Base-by-base conservation (phyloP, 2,113 vertebrate genomes). In the Casuarius casuarius region DNA sequence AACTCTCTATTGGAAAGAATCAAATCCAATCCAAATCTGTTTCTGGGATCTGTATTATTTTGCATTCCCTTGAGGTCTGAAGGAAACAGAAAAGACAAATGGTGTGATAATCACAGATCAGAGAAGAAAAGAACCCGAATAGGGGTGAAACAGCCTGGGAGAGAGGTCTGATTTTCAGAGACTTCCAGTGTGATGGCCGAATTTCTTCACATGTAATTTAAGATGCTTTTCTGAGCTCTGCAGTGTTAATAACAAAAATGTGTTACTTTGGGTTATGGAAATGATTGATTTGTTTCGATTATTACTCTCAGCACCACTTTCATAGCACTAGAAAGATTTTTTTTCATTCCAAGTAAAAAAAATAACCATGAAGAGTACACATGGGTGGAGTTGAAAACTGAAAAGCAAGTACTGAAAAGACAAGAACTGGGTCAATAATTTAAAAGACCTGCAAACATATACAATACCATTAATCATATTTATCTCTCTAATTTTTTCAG, bases 11-110 rank as follows among this genome's bases (percentile, higher is more conserved):
- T 93, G 80, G 92, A 96, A 94, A 90, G 51, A 83, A 85, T 91
- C 63, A 91, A 85, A 96, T 94, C 86, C 67, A 81, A 90, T 95
- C 68, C 77, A 77, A 80, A 76, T 75, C 70, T 89, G 0, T 86
- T 96, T 88, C 89, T 92, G 75, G 15, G 35, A 94, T 88, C 68
- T 73, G 74, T 67, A 78, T 89, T 91, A 78, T 79, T 90, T 94
- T 93, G 71, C 70, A 85, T 94, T 90, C 84, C 71, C 73, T 70
- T 29, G 89, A 92, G 79, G 29, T 75, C 73, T 78, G 44, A 71
- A 92, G 56, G 89, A 84, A 70, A 63, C 5, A 5, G 62, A 62
- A 91, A 90, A 90, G 94, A 97, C 96, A 97, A 97, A 95, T 59
- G 61, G 77, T 84, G 65, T 82, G 75, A 92, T 95, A 96, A 86